Conservation (phyloP, 2,113 vertebrate species). For the Neotragus moschatus region DNA sequence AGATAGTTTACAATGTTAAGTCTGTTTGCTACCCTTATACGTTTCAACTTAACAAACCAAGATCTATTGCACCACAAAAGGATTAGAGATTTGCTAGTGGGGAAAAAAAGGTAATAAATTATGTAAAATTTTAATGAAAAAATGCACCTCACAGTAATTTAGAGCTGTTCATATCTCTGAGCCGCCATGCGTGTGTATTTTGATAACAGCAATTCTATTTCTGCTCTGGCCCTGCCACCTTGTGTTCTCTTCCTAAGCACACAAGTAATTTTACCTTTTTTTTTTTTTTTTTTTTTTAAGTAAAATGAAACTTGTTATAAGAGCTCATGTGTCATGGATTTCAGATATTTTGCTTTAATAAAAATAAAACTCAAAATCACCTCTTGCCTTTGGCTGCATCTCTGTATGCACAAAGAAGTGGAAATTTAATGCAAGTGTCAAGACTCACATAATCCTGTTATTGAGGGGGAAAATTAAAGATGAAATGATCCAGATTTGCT, state of each 20-base stretch:
- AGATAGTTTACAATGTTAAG: neutral
- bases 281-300: neutral
- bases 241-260: neutral
- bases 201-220: neutral
- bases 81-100: neutral
- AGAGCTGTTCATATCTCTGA: neutral
- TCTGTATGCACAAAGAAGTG: neutral
- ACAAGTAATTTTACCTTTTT: neutral
- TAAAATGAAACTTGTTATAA: neutral
- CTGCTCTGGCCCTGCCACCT: neutral
- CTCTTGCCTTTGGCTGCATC: slow-evolving; percentile 30
- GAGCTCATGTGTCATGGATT: neutral
- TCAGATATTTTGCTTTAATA: slow-evolving; percentile 31
- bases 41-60: slow-evolving; percentile 48
- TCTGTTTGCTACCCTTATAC: neutral
- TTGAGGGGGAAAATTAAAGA: neutral
- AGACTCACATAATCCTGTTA: neutral
- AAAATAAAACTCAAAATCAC: slow-evolving; percentile 26
- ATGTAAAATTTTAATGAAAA: neutral
- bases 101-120: neutral
- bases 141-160: neutral
- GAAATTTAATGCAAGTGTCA: slow-evolving; percentile 7
- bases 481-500: neutral
- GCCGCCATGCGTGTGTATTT: neutral
- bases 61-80: slow-evolving; percentile 8